Percentiles rank a stretch among this genome's conserved stretches.
Conservation (phyloP, 2,888 invertebrate species). For the Agonopterix alstromeriana region DNA sequence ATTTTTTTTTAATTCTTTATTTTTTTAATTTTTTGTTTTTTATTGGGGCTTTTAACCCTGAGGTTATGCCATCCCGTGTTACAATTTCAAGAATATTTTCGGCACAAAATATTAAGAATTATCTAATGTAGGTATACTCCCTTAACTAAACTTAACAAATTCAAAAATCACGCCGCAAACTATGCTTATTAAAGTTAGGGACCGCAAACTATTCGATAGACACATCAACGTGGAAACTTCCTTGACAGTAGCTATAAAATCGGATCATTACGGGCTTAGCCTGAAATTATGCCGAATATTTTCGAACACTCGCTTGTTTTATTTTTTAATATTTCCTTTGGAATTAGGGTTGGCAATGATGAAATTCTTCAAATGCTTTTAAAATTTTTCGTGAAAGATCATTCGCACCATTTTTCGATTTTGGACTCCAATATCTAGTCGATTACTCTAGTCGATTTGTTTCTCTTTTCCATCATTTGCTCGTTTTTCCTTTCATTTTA, state of each 20-base stretch:
- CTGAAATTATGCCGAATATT: conserved; percentile 28
- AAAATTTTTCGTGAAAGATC: no score
- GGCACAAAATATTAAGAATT: no score
- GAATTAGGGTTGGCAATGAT: conserved; percentile 8
- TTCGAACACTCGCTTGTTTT: conserved; percentile 30
- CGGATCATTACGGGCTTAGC: conserved; percentile 28
- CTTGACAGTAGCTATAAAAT: conserved; percentile 36
- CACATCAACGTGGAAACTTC: conserved; percentile 31
- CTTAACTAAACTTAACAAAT: no score
- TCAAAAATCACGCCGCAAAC: conserved; percentile 14
- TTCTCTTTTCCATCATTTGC: no score
- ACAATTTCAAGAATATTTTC: no score
- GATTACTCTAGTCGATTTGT: no score
- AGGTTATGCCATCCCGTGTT: no score
- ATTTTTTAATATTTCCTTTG: conserved; percentile 45
- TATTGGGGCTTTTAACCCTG: no score
- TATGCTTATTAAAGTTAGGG: conserved; percentile 3
- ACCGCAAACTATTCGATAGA: conserved; percentile 54
- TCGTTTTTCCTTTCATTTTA: no score
- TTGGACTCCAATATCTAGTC: neutral
- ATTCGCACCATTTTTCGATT: neutral
- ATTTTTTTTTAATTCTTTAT: no score
- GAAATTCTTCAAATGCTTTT: neutral
- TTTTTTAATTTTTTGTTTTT: no score
- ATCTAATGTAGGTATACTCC: no score